Evolutionary conservation across 2,113 vertebrate species (phyloP).

Genomic region (Amblyopsis rosae): DNA sequence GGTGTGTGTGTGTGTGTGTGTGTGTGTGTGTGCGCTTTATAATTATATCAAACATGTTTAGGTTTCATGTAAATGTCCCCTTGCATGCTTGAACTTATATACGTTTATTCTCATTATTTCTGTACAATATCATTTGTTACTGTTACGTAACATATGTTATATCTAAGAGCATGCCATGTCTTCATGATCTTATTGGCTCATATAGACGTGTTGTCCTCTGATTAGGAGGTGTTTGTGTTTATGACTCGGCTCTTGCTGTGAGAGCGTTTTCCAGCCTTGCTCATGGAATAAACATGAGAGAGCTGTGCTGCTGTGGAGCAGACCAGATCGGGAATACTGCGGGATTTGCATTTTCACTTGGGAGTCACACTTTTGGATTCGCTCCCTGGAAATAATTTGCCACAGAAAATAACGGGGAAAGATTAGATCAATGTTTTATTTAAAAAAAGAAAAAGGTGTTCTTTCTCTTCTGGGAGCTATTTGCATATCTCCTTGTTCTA

Average conservation of each 20-base stretch:
- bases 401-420: constrained; percentile 59
- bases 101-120: background rate
- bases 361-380: constrained; percentile 72
- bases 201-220: background rate
- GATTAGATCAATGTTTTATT: constrained; percentile 67
- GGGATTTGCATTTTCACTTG: constrained; percentile 70
- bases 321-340: constrained; percentile 28
- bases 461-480: constrained; percentile 45
- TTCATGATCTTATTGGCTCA: background rate
- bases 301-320: constrained; percentile 19
- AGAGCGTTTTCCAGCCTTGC: constrained; percentile 50
- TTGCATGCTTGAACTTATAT: background rate
- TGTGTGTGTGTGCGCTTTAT: background rate
- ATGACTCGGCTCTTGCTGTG: constrained; percentile 52
- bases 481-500: constrained; percentile 72
- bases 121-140: background rate
- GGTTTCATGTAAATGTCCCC: background rate
- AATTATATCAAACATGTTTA: background rate
- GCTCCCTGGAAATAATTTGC: constrained; percentile 69
- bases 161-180: background rate
- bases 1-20: background rate
- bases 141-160: no score
- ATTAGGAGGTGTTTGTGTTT: constrained; percentile 37
- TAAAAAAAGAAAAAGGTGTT: background rate
- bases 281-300: constrained; percentile 58